Percentiles rank a stretch among this genome's conserved stretches.
Evolutionary conservation across 2,888 invertebrate genomes (phyloP).

Genomic region (Cynaeus angustus): DNA sequence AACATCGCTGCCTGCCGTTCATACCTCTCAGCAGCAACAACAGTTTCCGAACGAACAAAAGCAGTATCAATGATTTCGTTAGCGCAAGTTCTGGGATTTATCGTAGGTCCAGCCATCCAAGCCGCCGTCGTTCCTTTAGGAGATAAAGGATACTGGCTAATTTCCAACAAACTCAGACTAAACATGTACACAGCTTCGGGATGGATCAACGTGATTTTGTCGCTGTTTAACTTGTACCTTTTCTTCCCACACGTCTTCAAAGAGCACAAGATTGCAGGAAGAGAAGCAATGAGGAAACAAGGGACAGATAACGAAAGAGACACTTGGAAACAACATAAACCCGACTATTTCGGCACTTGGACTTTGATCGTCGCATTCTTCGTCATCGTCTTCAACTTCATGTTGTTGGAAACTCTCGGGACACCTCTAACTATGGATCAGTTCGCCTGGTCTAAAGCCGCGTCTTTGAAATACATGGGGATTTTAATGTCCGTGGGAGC

Average conservation of each 20-base stretch:
- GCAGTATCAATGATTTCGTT: conserved; percentile 89
- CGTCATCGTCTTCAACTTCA: conserved; percentile 90
- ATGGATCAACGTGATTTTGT: conserved; percentile 87
- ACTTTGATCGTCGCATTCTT: conserved; percentile 87
- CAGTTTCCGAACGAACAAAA: conserved; percentile 84
- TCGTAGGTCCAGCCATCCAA: conserved; percentile 89
- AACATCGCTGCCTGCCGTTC: conserved; percentile 89
- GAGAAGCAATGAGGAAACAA: conserved; percentile 84
- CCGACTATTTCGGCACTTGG: conserved; percentile 85
- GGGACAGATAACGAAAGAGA: conserved; percentile 84
- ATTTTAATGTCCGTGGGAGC: conserved; percentile 87
- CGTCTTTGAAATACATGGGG: conserved; percentile 88
- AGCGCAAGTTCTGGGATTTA: conserved; percentile 90
- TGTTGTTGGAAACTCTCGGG: conserved; percentile 89
- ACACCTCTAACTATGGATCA: conserved; percentile 92
- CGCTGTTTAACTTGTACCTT: conserved; percentile 81
- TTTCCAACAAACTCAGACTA: conserved; percentile 76
- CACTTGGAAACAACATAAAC: conserved; percentile 81
- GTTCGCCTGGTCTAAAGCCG: conserved; percentile 87
- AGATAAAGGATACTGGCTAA: conserved; percentile 75
- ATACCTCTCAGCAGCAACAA: conserved; percentile 90
- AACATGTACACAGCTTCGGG: conserved; percentile 93
- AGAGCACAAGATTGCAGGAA: conserved; percentile 84
- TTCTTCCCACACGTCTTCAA: conserved; percentile 85
- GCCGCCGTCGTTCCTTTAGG: conserved; percentile 87